phyloP scores from a whole-genome alignment of 2,797 vertebrate genomes.

The Danio aesculapii region DNA sequence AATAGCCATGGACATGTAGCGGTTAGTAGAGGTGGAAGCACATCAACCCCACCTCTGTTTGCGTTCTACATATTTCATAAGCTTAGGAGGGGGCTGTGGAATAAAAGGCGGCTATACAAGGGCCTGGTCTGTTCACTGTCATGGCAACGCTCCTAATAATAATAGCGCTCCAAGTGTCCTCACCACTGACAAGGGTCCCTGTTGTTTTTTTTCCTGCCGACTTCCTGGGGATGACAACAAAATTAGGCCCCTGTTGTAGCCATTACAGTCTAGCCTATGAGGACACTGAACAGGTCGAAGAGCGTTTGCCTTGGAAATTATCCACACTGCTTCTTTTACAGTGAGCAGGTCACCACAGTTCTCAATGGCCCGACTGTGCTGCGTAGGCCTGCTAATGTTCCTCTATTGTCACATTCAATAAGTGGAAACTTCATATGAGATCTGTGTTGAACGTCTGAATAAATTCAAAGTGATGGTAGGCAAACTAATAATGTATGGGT shows the following conservation, averaged over 20 bases:
- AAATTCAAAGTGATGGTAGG: conserved; percentile 43
- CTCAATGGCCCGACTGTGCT: conserved; percentile 66
- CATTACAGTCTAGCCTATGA: conserved; percentile 63
- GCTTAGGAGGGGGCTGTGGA: conserved; percentile 73
- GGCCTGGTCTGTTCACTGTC: conserved; percentile 82
- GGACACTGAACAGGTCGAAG: conserved; percentile 75
- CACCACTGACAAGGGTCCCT: conserved; percentile 76
- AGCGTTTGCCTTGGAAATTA: conserved; percentile 80
- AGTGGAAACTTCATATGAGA: conserved; percentile 35
- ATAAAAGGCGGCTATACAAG: conserved; percentile 82
- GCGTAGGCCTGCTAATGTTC: conserved; percentile 56
- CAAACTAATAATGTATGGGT: conserved; percentile 45
- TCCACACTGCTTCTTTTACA: conserved; percentile 76
- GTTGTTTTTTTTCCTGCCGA: conserved; percentile 67
- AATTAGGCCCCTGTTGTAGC: conserved; percentile 76
- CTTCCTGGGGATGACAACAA: conserved; percentile 84
- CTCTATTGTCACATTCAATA: conserved; percentile 58
- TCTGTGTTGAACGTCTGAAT: conserved; percentile 41
- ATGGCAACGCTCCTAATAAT: conserved; percentile 83
- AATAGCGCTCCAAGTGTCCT: conserved; percentile 77
- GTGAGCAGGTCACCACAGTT: conserved; percentile 74
- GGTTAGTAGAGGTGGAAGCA: conserved; percentile 83
- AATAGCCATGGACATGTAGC: conserved; percentile 84
- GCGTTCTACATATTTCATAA: conserved; percentile 87
- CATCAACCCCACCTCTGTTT: conserved; percentile 87